phyloP scores from a whole-genome alignment of 1,140 invertebrate species.

The Drosophila paulistorum region DNA sequence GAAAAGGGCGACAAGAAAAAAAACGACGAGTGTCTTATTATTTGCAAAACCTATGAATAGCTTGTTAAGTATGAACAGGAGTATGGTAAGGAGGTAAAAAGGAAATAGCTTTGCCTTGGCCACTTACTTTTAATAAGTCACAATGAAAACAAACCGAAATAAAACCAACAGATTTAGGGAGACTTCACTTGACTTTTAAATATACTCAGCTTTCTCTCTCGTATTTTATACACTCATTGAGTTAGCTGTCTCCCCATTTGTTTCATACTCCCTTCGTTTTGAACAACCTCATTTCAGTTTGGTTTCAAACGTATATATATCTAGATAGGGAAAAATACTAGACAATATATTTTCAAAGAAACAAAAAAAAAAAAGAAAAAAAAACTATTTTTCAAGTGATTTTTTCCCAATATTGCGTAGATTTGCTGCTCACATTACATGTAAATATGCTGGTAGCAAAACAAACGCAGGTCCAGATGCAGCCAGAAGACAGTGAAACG shows the following conservation, averaged over 20 bases:
- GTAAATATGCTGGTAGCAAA: constrained; percentile 48
- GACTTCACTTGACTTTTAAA: too few relatives aligned
- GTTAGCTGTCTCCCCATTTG: background rate
- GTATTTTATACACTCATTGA: background rate
- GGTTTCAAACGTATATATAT: background rate
- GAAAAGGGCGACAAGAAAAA: background rate
- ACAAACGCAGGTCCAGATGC: constrained; percentile 44
- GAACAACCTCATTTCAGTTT: background rate
- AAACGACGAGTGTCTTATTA: constrained; percentile 51
- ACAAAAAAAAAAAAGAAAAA: too few relatives aligned
- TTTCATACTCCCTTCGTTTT: too few relatives aligned
- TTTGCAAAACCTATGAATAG: constrained; percentile 42
- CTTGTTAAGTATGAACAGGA: background rate
- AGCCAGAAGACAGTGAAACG: constrained; percentile 43
- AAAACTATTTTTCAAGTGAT: too few relatives aligned
- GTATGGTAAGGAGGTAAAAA: background rate
- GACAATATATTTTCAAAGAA: background rate
- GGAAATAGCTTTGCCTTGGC: background rate
- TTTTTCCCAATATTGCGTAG: too few relatives aligned
- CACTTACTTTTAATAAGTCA: constrained; percentile 1
- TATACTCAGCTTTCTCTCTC: background rate
- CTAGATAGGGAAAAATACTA: constrained; percentile 24
- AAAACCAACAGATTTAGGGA: background rate
- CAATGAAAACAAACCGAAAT: background rate
- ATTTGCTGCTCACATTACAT: background rate